Evolutionary conservation across 1,140 invertebrate genomes (phyloP).

Genomic region (Tetragnatha versicolor): DNA sequence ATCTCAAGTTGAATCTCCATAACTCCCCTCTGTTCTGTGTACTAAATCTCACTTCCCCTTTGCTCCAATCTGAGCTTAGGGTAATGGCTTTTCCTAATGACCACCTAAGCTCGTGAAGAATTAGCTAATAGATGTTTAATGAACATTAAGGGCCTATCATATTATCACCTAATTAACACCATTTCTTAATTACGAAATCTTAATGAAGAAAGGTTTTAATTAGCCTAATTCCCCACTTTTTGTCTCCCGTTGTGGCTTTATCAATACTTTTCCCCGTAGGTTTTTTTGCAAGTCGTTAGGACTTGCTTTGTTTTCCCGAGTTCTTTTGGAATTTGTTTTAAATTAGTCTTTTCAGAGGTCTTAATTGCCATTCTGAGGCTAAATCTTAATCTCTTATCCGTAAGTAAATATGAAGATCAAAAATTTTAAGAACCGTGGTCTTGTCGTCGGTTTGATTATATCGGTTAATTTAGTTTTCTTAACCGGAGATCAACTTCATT

Average conservation of each 20-base stretch:
- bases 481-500: no score
- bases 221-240: background rate
- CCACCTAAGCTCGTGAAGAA: background rate
- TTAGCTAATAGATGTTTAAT: constrained; percentile 48
- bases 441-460: no score
- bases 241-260: background rate
- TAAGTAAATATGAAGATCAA: background rate
- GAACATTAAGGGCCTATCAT: constrained; percentile 30
- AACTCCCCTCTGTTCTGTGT: no score
- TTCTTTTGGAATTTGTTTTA: background rate
- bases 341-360: constrained; percentile 11
- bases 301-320: background rate
- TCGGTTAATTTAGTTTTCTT: no score
- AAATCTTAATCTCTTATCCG: no score
- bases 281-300: background rate
- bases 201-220: constrained; percentile 48
- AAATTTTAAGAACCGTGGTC: no score
- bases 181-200: constrained; percentile 39
- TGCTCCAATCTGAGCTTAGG: background rate
- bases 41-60: no score
- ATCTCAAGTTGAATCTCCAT: no score
- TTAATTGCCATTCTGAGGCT: constrained; percentile 21
- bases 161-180: constrained; percentile 52
- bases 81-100: constrained; percentile 31
- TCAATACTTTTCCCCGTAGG: background rate